These are phyloP conservation scores for Datnioides undecimradiatus DNA, from an alignment of 2,113 vertebrate genomes.

Conservation along the genomic window DNA sequence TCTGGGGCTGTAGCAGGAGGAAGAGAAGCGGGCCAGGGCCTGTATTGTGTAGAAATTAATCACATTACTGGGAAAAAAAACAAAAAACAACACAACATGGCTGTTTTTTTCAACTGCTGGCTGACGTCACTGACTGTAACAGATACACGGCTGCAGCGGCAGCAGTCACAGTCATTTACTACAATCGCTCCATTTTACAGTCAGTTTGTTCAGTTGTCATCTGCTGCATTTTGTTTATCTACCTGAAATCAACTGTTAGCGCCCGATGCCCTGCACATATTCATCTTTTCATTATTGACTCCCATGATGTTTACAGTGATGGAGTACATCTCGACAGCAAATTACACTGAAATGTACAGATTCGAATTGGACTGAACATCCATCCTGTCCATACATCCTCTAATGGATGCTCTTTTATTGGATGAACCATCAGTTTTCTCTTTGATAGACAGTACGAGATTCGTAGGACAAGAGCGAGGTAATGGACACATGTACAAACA, in stretches of 20 bases:
- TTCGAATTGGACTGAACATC: background rate
- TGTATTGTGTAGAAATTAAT: conserved; percentile 73
- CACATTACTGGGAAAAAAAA: conserved; percentile 57
- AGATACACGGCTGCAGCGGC: conserved; percentile 48
- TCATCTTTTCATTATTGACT: background rate
- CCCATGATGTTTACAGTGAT: conserved; percentile 2
- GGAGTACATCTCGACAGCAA: background rate
- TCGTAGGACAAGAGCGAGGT: background rate
- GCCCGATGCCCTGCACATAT: background rate
- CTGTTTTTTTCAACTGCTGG: conserved; percentile 30
- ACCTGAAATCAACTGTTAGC: conserved; percentile 16
- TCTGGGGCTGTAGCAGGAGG: conserved; percentile 41
- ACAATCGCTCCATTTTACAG: conserved; percentile 25
- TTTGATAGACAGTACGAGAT: background rate
- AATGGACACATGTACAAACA: background rate
- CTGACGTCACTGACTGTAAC: conserved; percentile 61
- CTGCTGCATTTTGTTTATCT: conserved; percentile 2
- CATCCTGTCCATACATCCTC: background rate
- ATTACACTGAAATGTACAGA: background rate
- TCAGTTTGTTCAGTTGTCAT: background rate
- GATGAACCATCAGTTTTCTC: background rate
- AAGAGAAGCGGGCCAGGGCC: conserved; percentile 50
- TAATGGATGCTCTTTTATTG: background rate
- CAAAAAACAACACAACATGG: background rate
- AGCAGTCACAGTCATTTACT: conserved; percentile 47